Percentiles rank a stretch among this genome's conserved stretches.
Conservation (phyloP, 2,113 vertebrate species). For the Melierax canorus region DNA sequence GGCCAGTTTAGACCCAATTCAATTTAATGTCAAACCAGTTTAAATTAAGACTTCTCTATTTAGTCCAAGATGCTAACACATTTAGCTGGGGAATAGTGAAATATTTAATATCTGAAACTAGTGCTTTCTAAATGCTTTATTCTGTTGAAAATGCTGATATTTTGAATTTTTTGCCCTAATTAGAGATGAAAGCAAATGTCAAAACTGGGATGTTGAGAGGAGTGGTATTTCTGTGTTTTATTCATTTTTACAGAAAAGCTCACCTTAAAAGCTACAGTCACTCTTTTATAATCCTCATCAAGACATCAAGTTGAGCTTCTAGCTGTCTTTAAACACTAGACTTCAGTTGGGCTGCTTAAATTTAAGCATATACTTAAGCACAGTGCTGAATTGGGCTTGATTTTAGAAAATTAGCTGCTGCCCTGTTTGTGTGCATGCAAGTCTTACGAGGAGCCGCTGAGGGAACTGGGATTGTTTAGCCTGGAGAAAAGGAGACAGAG, state of each 20-base stretch:
- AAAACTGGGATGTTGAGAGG: background rate
- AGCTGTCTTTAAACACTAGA: background rate
- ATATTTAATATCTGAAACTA: background rate
- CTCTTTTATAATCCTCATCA: background rate
- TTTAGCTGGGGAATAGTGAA: background rate
- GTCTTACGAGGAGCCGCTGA: background rate
- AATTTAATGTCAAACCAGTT: constrained; percentile 13
- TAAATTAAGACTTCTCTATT: background rate
- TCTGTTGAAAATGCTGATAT: background rate
- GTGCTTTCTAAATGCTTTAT: background rate
- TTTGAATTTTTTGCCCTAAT: background rate
- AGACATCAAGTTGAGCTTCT: background rate
- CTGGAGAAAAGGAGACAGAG: background rate
- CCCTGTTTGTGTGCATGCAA: background rate
- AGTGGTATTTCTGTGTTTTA: background rate
- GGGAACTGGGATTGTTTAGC: background rate
- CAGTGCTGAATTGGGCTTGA: background rate
- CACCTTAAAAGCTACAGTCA: background rate
- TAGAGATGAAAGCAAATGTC: background rate
- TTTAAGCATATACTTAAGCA: background rate
- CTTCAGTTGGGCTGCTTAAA: background rate
- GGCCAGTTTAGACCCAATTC: background rate
- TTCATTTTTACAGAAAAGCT: background rate
- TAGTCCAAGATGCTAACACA: background rate
- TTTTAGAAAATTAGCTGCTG: background rate